Evolutionary conservation across 30 jellyfish, hydroid and myxozoan genomes (phyloP), one percentile per base, ranked within the genome.

Genomic region (Hydra vulgaris): DNA sequence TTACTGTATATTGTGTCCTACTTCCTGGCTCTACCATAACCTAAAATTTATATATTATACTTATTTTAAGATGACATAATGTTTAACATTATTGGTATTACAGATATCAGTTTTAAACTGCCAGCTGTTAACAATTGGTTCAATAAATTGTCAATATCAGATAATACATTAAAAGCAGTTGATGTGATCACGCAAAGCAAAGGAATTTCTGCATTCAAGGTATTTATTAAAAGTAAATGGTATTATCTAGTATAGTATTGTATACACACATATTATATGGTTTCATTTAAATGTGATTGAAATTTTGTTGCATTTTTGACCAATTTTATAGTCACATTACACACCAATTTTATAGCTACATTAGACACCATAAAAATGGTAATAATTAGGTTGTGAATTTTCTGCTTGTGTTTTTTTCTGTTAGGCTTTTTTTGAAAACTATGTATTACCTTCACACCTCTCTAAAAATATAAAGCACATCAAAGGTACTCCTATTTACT

Each of bases 141-240:
- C 80, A 84, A 79, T 18, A 79, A 76, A 53, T 61, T 89, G 17
- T 89, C 95, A 8, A 8, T 80, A 23, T 68, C 80, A 71, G 81
- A 76, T 7, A 53, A 89, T 54, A 83, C 79, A 71, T 70, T 77
- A 23, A 83, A 84, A 70, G 95, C 96, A 23, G 74, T 79, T 25
- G 23, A 77, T 5, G 70, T 53, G 0, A 87, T 83, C 21, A 80
- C 90, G 23, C 79, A 77, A 53, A 89, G 91, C 53, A 84, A 78
- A 21, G 96, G 96, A 26, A 68, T 74, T 16, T 82, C 76, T 25
- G 83, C 95, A 7, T 89, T 78, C 56, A 89, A 84, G 96, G 96
- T 83, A n/a, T 40, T 40, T 40, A 12, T 40, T 40, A 53, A 53
- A 24, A 0, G 23, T 27, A 7, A 52, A 24, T 23, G 77, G 56